A percentile compares a stretch with the other conserved stretches of the same genome.
phyloP scores from a whole-genome alignment of 1,140 invertebrate species.

The Cyclargus thomasi region DNA sequence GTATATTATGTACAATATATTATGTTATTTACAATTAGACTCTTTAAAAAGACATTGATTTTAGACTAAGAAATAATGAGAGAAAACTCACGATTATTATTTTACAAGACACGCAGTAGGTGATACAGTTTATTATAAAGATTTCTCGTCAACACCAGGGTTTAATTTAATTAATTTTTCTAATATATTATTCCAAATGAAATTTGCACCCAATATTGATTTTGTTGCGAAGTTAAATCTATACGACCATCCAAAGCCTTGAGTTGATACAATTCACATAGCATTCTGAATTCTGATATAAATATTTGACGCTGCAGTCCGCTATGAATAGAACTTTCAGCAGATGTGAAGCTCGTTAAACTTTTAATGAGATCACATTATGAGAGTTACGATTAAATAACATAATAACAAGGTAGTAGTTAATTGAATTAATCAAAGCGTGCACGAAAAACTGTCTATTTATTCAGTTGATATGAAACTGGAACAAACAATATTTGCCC shows the following conservation, averaged over 20 bases:
- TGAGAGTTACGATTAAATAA: not conserved
- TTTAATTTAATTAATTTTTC: no score
- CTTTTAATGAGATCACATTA: not conserved
- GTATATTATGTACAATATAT: no score
- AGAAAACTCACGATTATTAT: no score
- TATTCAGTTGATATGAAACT: not conserved
- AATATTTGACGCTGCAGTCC: slow-evolving; percentile 17
- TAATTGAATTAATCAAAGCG: not conserved
- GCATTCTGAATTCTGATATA: slow-evolving; percentile 15
- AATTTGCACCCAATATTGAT: not conserved
- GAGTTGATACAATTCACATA: not conserved
- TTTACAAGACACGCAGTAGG: no score
- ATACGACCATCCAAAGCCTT: not conserved
- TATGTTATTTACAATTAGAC: no score
- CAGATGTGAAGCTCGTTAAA: slow-evolving; percentile 14
- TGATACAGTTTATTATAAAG: no score
- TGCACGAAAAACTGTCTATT: not conserved
- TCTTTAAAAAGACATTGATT: no score
- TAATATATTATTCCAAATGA: not conserved
- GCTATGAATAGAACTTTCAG: slow-evolving; percentile 5
- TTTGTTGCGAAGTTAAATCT: not conserved
- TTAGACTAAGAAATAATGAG: no score
- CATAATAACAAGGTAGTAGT: not conserved
- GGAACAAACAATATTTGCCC: not conserved
- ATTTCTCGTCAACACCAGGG: no score